Base-by-base conservation (phyloP, 1,140 invertebrate genomes). In the Diorhabda elongata region DNA sequence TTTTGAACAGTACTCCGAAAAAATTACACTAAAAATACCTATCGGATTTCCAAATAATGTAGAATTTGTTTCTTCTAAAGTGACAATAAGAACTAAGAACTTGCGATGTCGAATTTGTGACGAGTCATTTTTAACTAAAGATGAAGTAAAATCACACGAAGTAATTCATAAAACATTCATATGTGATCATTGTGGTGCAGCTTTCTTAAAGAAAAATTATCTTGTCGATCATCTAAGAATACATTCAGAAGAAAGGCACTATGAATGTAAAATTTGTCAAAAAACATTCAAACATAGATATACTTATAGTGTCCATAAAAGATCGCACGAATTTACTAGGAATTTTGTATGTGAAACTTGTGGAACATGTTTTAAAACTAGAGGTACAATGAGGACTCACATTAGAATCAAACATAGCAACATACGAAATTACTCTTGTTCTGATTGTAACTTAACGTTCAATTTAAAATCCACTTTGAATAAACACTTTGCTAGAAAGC, bases 121-220 rank as follows among this genome's bases (percentile, higher is more conserved):
- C 2, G 8, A 6, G 45, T 45, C 41, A 5, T 73, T 68, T 43
- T 7, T 47, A 43, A 57, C 26, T 26, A 4, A n/a, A 4, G 56
- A 5, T n/a, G 66, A 70, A 60, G 58, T 59, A 4, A 65, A 70
- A 45, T 61, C 61, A 2, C 71, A 73, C 11, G 85, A 69, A 81
- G 82, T 52, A 83, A 83, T 1, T 85, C 64, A 66, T 41, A 66
- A 66, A 44, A 66, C 56, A 3, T 47, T 81, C 71, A 75, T 82
- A n/a, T 87, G 85, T 71, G 78, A 84, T 67, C 72, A 83, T 7
- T 87, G 85, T 75, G 82, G 82, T 2, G 85, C 84, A 71, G 73
- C 79, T 5, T 86, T 87, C 71, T 43, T 62, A 26, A 60, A 67
- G 42, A 67, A 67, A 59, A 8, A 59, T 11, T 67, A 67, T 41